Base-by-base conservation (phyloP, 2,888 invertebrate species). In the Steinernema hermaphroditum region DNA sequence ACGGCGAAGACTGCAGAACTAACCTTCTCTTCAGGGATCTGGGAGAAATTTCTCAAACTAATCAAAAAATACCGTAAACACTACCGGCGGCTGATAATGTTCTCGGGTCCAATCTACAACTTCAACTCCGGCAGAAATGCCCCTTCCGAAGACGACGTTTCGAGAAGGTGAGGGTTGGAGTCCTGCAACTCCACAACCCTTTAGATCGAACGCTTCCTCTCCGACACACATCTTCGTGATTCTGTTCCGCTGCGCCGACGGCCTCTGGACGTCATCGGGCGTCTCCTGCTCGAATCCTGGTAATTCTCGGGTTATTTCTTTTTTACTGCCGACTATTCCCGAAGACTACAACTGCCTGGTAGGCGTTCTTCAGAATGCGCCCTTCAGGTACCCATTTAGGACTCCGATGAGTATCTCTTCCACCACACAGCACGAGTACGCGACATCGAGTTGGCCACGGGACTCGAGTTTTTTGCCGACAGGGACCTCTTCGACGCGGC, bases 321-420 rank as follows among this genome's bases (percentile, higher is more conserved):
- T 80, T 41, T 50, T 79, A 16, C 62, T 80, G 43, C 80, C 80
- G 24, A 49, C 78, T 16, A 41, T 72, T 27, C 73, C 78, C n/a
- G 70, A 76, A 16, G 77, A 81, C 44, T 69, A 73, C 69, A 80
- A 80, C 71, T 80, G 80, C 70, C 68, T 80, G 75, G 80, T 80
- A 46, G 14, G 73, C 19, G 8, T 16, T 14, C 12, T 29, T 16
- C 32, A 4, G 16, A 16, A 16, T 6, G 22, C 12, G 32, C 19
- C 16, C 27, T 27, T 37, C 24, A 4, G 6, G 19, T 2, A n/a
- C 19, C 12, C 16, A 73, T 80, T 74, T 68, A 79, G 79, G 70
- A 74, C 71, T 73, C 74, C n/a, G 68, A 75, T 34, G 80, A 77
- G 57, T 80, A 80, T 41, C 68, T 80, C 16, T 81, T 77, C 68